Evolutionary conservation across 1,140 invertebrate genomes (phyloP), one percentile per base, ranked within the genome.

Genomic region (Drosophila grimshawi): DNA sequence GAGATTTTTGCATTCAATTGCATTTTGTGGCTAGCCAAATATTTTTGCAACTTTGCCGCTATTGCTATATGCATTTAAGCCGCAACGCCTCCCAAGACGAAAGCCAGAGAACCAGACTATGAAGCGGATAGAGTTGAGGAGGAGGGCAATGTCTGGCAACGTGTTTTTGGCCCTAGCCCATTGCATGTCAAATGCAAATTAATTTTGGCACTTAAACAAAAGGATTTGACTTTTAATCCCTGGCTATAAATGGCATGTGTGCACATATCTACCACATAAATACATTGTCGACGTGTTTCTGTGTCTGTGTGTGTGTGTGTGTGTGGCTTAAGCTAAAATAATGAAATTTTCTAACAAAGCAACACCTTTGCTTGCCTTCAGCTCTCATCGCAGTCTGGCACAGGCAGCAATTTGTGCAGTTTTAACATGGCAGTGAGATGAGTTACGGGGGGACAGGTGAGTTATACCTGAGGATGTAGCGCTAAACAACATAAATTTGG

Each of bases 171-270:
- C 72, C 45, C 57, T 86, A 65, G 78, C 81, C 79, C 82, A 80
- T 88, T 88, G 83, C 83, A 88, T 88, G 83, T 88, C 83, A 89
- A 89, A 88, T 83, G 85, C 81, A 88, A 88, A 88, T 88, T 88
- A 88, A 88, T 88, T 88, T 88, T 88, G 83, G 85, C 83, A 88
- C 83, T 88, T 88, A 89, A 88, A 88, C 83, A 88, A 88, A 88
- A 88, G 83, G 83, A 88, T 88, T 88, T 88, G 83, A 88, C 83
- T 88, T 80, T 89, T 88, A 88, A 88, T 88, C 83, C 83, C 85
- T 88, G 85, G 85, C 83, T 86, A 89, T 88, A 88, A 89, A 88
- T 83, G 83, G 83, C 83, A 86, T 79, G 78, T 83, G 77, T 82
- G 78, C 75, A 78, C 64, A 78, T 60, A 76, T 73, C 72, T 61